Evolutionary conservation across 64 coral and sea anemone genomes (phyloP).

Genomic region (Pocillopora damicornis): DNA sequence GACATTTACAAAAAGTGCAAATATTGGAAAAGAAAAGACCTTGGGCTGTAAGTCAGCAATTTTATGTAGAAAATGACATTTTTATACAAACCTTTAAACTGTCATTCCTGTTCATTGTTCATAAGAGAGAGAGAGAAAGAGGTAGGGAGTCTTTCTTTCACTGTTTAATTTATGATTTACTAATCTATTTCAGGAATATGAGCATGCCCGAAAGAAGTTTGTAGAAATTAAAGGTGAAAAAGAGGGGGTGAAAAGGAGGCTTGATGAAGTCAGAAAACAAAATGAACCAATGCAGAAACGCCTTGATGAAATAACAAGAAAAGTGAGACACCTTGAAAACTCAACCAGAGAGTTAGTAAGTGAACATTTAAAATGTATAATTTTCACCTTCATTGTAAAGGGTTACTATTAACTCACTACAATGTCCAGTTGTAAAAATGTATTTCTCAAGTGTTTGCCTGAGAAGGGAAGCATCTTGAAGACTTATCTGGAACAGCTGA

Average conservation of each 20-base stretch:
- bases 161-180: not conserved
- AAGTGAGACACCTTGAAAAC: constrained; percentile 60
- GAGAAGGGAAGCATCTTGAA: too few species aligned
- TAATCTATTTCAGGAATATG: constrained; percentile 71
- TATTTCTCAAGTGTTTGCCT: too few species aligned
- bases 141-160: not conserved
- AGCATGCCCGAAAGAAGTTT: constrained; percentile 79
- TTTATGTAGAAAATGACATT: not conserved
- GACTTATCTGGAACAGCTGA: too few species aligned
- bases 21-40: constrained; percentile 95
- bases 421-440: too few species aligned
- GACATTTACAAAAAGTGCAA: constrained; percentile 86
- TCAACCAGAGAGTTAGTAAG: constrained; percentile 75
- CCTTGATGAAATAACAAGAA: constrained; percentile 46
- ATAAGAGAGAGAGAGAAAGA: not conserved
- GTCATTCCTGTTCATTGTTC: not conserved
- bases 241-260: constrained; percentile 66
- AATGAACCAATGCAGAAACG: constrained; percentile 86
- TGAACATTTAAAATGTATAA: not conserved
- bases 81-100: not conserved
- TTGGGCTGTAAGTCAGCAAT: constrained; percentile 79
- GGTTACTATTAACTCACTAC: not conserved
- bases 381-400: not conserved
- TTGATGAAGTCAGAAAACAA: constrained; percentile 63
- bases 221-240: constrained; percentile 72